Conservation (phyloP, 2,113 vertebrate genomes). For the Melanerpes aurifrons region DNA sequence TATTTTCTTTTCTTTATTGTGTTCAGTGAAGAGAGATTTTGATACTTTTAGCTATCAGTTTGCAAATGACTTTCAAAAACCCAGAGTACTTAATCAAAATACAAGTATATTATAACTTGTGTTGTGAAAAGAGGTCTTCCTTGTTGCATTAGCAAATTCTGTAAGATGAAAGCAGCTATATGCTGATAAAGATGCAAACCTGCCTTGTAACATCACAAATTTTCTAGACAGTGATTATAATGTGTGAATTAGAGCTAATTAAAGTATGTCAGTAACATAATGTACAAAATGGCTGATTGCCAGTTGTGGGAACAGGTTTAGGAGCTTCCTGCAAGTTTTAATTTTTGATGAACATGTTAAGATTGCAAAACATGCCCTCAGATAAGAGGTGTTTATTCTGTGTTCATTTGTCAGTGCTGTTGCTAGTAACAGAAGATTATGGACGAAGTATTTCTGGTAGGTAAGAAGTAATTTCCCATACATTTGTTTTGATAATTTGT, state of each 20-base stretch:
- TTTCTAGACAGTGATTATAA: conserved; percentile 27
- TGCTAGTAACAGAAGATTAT: neutral
- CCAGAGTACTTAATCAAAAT: neutral
- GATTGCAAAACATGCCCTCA: neutral
- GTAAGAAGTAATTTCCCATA: neutral
- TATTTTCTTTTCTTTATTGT: neutral
- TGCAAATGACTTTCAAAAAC: neutral
- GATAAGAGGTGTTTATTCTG: neutral
- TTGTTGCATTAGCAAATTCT: neutral
- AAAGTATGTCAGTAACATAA: conserved; percentile 26
- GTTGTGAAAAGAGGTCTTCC: neutral
- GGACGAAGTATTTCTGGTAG: neutral
- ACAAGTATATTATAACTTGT: neutral
- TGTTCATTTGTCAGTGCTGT: neutral
- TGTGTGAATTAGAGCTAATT: conserved; percentile 52
- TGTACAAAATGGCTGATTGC: conserved; percentile 17
- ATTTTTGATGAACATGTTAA: conserved; percentile 3
- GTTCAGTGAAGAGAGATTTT: neutral
- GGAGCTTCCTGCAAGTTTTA: conserved; percentile 14
- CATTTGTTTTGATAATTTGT: neutral
- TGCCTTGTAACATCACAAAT: neutral
- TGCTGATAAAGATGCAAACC: neutral
- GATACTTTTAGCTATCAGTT: neutral
- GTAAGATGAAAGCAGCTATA: neutral
- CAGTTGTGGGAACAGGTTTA: neutral